Evolutionary conservation across 2,113 vertebrate species (phyloP).

Genomic region (Rhagologus leucostigma): DNA sequence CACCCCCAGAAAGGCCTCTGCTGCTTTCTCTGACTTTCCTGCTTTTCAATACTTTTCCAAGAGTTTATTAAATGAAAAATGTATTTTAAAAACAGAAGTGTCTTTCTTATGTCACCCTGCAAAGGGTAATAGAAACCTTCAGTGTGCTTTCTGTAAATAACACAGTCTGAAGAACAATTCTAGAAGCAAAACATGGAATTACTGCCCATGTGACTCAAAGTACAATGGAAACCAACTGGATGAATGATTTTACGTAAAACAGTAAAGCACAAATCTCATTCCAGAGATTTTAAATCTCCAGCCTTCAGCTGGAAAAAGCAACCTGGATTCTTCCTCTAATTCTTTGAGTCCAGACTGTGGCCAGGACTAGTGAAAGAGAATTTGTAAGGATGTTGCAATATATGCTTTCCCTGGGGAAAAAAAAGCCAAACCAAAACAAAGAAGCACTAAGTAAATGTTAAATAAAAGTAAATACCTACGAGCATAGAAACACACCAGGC

Average conservation of each 20-base stretch:
- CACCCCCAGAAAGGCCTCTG: not conserved
- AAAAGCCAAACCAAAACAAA: not conserved
- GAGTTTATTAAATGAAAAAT: not conserved
- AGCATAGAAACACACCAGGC: not conserved
- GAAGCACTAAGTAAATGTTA: slow-evolving; percentile 47
- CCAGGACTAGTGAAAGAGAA: not conserved
- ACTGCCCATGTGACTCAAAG: not conserved
- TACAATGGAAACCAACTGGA: not conserved
- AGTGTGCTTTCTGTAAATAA: not conserved
- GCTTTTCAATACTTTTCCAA: not conserved
- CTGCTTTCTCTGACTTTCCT: not conserved
- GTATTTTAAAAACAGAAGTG: not conserved
- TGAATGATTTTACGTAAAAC: not conserved
- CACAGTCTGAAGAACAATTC: not conserved
- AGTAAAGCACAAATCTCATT: not conserved
- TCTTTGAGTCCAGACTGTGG: not conserved
- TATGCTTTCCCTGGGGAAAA: slow-evolving; percentile 10
- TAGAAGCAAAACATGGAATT: not conserved
- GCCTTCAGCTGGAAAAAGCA: not conserved
- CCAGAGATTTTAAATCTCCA: not conserved
- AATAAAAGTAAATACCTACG: slow-evolving; percentile 26
- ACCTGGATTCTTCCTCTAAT: not conserved
- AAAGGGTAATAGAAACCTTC: not conserved
- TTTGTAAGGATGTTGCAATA: slow-evolving; percentile 9
- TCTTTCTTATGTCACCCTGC: not conserved